Evolutionary conservation across 1,140 invertebrate genomes (phyloP).

Genomic region (Drosophila lacertosa): DNA sequence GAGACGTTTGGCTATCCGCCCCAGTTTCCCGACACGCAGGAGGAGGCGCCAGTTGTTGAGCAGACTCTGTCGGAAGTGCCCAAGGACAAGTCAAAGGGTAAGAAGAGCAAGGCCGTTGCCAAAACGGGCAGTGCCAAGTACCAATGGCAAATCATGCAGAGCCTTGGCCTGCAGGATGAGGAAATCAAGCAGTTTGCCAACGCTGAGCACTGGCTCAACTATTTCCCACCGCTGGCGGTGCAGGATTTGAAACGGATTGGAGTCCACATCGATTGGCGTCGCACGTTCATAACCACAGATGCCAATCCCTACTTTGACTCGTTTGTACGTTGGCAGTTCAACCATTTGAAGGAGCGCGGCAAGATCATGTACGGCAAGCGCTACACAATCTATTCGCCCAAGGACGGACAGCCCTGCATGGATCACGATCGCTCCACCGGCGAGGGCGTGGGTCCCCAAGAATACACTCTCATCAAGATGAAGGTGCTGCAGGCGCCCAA

Average conservation of each 20-base stretch:
- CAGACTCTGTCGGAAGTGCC: conserved; percentile 86
- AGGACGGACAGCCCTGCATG: conserved; percentile 99
- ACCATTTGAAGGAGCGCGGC: conserved; percentile 92
- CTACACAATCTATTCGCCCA: conserved; percentile 98
- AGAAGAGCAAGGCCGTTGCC: conserved; percentile 99
- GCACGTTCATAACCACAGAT: conserved; percentile 99
- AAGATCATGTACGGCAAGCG: conserved; percentile 99
- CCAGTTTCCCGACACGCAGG: conserved; percentile 90
- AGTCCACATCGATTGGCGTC: conserved; percentile 97
- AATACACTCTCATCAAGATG: conserved; percentile 99
- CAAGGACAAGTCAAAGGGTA: conserved; percentile 98
- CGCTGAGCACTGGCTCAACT: conserved; percentile 95
- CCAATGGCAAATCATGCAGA: conserved; percentile 99
- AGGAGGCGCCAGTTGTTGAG: conserved; percentile 84
- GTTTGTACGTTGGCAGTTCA: conserved; percentile 98
- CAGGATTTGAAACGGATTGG: conserved; percentile 95
- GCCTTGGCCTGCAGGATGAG: conserved; percentile 93
- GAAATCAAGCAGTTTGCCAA: conserved; percentile 98
- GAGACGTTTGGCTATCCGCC: conserved; percentile 97
- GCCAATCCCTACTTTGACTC: conserved; percentile 99
- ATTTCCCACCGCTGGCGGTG: conserved; percentile 96
- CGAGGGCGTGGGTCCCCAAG: conserved; percentile 98
- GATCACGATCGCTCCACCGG: conserved; percentile 98
- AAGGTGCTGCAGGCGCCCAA: conserved; percentile 90
- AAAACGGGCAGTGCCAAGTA: conserved; percentile 95